Conservation (phyloP, 2,797 vertebrate species). For the Tadarida brasiliensis region DNA sequence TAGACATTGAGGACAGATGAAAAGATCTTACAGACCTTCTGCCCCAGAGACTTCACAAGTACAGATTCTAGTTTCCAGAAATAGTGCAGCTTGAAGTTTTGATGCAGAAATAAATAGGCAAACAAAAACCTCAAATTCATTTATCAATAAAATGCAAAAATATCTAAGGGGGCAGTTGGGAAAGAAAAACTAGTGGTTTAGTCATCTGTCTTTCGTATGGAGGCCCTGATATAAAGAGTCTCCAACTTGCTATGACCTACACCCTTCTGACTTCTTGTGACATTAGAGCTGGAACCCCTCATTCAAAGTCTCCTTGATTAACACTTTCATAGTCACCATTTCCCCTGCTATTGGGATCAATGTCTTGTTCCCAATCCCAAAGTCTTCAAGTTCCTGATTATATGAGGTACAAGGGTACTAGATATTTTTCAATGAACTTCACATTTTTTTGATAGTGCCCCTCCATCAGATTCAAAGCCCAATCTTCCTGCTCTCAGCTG, state of each 20-base stretch:
- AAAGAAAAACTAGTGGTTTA: not conserved
- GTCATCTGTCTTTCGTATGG: not conserved
- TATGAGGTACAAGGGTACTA: not conserved
- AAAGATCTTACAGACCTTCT: conserved; percentile 11
- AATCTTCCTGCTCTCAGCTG: not conserved
- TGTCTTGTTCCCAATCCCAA: not conserved
- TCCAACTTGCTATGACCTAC: not conserved
- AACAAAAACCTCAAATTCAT: not conserved
- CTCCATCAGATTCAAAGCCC: not conserved
- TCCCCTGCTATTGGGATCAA: not conserved
- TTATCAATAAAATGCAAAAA: not conserved
- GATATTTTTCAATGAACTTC: not conserved
- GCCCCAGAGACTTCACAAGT: not conserved
- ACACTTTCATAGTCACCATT: not conserved
- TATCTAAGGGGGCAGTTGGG: not conserved
- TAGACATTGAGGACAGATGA: not conserved
- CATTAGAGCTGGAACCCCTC: not conserved
- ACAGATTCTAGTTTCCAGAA: not conserved
- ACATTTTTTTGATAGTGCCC: fast-evolving
- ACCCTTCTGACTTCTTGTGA: not conserved
- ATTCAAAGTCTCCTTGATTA: not conserved
- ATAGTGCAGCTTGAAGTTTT: not conserved
- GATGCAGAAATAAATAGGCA: not conserved
- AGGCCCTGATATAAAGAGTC: not conserved
- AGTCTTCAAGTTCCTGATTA: not conserved